These are phyloP conservation scores for Nixonia krombeini DNA, from an alignment of 1,140 invertebrate genomes.

Conservation along the genomic window DNA sequence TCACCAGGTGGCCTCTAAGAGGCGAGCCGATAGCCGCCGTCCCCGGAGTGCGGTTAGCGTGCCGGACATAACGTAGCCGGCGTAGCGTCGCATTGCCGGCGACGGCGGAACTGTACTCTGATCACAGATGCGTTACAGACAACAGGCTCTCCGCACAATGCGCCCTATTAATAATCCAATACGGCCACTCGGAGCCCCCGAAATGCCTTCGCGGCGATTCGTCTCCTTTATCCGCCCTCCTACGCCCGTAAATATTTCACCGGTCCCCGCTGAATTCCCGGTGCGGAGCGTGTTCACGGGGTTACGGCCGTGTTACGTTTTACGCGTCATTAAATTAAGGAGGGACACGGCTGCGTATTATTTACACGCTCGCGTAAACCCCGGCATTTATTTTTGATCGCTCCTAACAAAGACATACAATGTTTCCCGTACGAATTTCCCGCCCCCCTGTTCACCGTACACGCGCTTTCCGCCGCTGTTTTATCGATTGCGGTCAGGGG, in stretches of 20 bases:
- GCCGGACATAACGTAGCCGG: constrained; percentile 52
- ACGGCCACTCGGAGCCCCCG: not conserved
- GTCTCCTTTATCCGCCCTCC: not conserved
- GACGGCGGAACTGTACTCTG: constrained; percentile 12
- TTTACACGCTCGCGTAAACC: no score
- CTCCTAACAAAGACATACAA: no score
- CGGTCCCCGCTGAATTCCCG: not conserved
- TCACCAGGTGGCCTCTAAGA: constrained; percentile 17
- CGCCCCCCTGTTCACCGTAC: no score
- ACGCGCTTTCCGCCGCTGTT: no score
- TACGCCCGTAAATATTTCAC: constrained; percentile 1
- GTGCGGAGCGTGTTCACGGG: not conserved
- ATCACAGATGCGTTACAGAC: constrained; percentile 7
- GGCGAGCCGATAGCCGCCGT: constrained; percentile 7
- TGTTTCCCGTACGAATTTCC: no score
- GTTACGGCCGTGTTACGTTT: not conserved
- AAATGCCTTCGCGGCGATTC: not conserved
- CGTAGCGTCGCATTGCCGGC: constrained; percentile 48
- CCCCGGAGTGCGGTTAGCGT: constrained; percentile 51
- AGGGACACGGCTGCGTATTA: no score
- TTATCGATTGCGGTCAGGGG: no score
- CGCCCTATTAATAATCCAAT: constrained; percentile 15
- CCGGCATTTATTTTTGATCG: no score
- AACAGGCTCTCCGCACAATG: not conserved
- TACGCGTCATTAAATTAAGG: not conserved